Base-by-base conservation (phyloP, 2,888 invertebrate species). In the Gortyna flavago region DNA sequence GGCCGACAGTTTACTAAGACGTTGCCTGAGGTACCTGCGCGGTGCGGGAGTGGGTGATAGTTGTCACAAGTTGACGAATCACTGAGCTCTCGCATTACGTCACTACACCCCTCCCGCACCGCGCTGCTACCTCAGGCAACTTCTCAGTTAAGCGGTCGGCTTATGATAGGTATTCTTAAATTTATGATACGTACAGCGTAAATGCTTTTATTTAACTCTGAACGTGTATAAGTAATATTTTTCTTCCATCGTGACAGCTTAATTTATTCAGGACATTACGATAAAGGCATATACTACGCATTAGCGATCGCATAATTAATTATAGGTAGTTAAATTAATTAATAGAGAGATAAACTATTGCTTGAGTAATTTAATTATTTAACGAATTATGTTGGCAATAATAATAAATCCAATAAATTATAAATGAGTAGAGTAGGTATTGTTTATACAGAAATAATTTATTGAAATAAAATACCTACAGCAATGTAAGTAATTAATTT, bases 391-490 rank as follows among this genome's bases (percentile, higher is more conserved):
- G 51, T 64, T 44, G 6, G 44, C 32, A 68, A 59, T 68, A 59
- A 32, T 48, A 57, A 68, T 70, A 66, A 65, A 81, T 51, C 16
- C 18, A 29, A 59, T 62, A 59, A 38, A 51, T 68, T 81, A 48
- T 35, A 32, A 54, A 54, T 61, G 21, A 38, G 5, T 65, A 35
- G n/a, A 51, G 38, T 77, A 35, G 11, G 41, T 51, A 65, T 44
- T 29, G 18, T 65, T 41, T 13, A 18, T 59, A 21, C 13, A 41
- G 9, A 48, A 7, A 62, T 38, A 48, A 57, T 54, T 41, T 3
- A 79, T 41, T 77, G 16, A 68, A 32, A 61, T 75, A 64, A 41
- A 51, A 59, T 61, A 29, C 32, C 8, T 35, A n/a, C 5, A 51
- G 18, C 2, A 61, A 29, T 59, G 7, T 59, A 29, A 11, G 7